Conservation (phyloP, 2,797 vertebrate genomes). For the Melanotaenia parkinsoni region DNA sequence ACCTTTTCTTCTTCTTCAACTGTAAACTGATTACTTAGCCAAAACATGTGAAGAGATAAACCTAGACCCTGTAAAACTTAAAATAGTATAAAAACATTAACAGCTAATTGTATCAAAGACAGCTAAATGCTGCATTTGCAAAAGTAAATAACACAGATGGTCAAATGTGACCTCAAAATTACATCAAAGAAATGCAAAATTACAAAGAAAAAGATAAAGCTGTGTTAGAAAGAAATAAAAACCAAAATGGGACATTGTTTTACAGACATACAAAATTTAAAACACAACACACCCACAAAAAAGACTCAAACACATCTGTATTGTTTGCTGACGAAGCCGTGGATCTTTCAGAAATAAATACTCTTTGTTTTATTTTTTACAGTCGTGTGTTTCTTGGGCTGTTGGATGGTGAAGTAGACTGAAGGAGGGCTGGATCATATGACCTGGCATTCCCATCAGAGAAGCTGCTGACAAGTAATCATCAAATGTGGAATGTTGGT, state of each 20-base stretch:
- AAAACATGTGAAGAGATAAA: not conserved
- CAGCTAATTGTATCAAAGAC: not conserved
- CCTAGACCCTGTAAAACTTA: not conserved
- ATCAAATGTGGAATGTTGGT: not conserved
- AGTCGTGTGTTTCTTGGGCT: not conserved
- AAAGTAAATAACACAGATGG: too few species aligned
- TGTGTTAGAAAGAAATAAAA: too few species aligned
- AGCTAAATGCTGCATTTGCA: not conserved
- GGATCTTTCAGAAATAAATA: not conserved
- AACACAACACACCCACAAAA: too few species aligned
- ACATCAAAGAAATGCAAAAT: too few species aligned
- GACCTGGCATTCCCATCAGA: not conserved
- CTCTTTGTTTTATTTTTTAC: not conserved
- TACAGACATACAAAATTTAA: too few species aligned
- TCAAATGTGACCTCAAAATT: too few species aligned
- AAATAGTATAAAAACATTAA: too few species aligned
- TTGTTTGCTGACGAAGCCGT: not conserved
- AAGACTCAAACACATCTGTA: too few species aligned
- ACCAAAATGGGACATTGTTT: too few species aligned
- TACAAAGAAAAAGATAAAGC: too few species aligned
- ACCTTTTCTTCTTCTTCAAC: too few species aligned
- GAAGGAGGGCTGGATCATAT: not conserved
- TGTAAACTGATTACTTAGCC: not conserved
- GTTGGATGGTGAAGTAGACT: not conserved
- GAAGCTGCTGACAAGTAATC: not conserved